Evolutionary conservation across 2,797 vertebrate species (phyloP), one percentile per base, ranked within the genome.

Genomic region (Antennarius maculatus): DNA sequence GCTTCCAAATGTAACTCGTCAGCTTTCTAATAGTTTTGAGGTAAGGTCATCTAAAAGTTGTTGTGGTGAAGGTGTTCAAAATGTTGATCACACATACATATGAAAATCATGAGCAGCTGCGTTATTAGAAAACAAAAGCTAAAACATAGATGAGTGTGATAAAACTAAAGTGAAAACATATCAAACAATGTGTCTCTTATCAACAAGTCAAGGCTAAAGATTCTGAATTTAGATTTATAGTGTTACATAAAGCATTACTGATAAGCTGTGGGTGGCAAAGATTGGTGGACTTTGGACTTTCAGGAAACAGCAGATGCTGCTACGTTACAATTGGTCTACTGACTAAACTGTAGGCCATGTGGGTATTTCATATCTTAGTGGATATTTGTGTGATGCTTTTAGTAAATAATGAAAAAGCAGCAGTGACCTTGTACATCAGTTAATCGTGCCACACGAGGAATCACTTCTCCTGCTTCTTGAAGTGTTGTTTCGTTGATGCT

Each of bases 11-110:
- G 31, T 18, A 49, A 69, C 31, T 53, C 54, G 49, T 46, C 5
- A 66, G 23, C 41, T 59, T 45, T 62, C 29, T 18, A 49, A 75
- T 54, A 29, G n/a, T 48, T 58, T 28, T 64, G 52, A 17, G 51
- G 77, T 67, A 53, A 55, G 37, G 27, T 31, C 48, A 2, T n/a
- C 5, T 42, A 54, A 37, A 66, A 43, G 34, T 57, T 47, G 47
- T 31, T 27, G 10, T 5, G 16, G 16, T 17, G 17, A 66, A 61
- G 23, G 2, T 23, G 23, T 23, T 23, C 16, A 39, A 54, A 34
- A 50, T 9, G 31, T 48, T 39, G 17, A 31, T 23, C 23, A 23
- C 23, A 23, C 23, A 23, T 23, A 23, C 23, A 23, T 23, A 52
- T 29, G 14, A 69, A 28, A 18, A 68, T 12, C 43, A n/a, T 28